phyloP scores from a whole-genome alignment of 2,888 invertebrate genomes.

The Stenchaetothrips biformis region DNA sequence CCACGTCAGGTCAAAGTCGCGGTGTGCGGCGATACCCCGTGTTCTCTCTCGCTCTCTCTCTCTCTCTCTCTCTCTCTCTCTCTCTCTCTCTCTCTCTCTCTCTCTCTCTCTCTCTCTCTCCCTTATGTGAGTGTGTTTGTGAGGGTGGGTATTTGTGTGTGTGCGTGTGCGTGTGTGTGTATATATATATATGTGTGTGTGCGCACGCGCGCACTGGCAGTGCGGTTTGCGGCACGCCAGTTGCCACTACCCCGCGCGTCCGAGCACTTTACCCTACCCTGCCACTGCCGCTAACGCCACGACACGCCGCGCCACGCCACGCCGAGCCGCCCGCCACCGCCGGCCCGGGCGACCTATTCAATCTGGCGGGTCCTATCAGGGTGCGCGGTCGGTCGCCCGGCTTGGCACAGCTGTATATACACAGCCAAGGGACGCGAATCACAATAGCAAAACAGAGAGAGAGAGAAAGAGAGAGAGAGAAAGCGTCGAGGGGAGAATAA shows the following conservation, averaged over 20 bases:
- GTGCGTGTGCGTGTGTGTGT: too few species aligned
- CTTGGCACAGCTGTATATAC: not conserved
- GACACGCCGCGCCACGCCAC: not conserved
- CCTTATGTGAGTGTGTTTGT: not conserved
- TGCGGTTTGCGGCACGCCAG: too few species aligned
- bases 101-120: not conserved
- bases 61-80: not conserved
- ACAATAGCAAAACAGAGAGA: too few species aligned
- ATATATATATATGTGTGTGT: too few species aligned
- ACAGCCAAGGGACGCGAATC: not conserved
- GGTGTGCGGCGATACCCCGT: too few species aligned
- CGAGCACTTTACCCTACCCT: not conserved
- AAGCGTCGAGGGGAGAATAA: too few species aligned
- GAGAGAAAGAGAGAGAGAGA: too few species aligned
- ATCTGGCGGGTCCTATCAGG: not conserved
- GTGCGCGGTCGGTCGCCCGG: not conserved
- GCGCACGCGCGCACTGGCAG: too few species aligned
- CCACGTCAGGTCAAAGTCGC: too few species aligned
- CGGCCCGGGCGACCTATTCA: not conserved
- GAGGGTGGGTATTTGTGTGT: too few species aligned
- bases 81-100: constrained; percentile 13
- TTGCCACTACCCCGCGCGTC: too few species aligned
- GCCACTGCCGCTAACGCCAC: not conserved
- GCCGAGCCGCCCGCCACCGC: not conserved
- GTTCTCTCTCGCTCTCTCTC: too few species aligned